Percentiles rank a stretch among this genome's conserved stretches.
phyloP scores from a whole-genome alignment of 37 sponge, comb jelly and placozoan genomes.

The Haliclona indistincta region DNA sequence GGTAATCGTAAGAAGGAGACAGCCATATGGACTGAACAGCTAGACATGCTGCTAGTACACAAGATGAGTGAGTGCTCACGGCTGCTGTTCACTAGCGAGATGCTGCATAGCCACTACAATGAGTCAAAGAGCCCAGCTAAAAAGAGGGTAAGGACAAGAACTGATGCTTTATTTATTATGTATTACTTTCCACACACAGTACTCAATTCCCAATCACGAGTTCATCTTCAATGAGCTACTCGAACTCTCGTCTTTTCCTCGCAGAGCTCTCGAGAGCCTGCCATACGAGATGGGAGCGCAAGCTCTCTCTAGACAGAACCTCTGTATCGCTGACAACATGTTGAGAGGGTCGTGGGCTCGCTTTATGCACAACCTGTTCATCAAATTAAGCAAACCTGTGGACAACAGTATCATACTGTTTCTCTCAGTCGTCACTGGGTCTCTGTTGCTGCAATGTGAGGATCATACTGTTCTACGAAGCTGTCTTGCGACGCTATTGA shows the following conservation, averaged over 20 bases:
- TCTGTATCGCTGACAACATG: conserved; percentile 59
- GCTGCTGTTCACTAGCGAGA: conserved; percentile 32
- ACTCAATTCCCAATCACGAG: conserved; percentile 36
- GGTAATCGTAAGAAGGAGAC: neutral
- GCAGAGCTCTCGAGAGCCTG: conserved; percentile 61
- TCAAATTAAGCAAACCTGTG: conserved; percentile 16
- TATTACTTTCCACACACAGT: conserved; percentile 14
- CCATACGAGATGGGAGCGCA: conserved; percentile 29
- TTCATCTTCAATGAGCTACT: conserved; percentile 66
- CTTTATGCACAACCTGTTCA: conserved; percentile 52
- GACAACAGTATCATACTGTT: conserved; percentile 61
- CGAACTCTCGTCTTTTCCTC: conserved; percentile 66
- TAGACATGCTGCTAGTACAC: conserved; percentile 45
- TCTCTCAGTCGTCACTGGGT: conserved; percentile 67
- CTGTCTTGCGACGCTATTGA: conserved; percentile 36
- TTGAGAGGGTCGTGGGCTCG: conserved; percentile 61
- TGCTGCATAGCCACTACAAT: conserved; percentile 37
- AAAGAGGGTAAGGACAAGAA: neutral
- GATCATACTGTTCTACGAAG: conserved; percentile 51
- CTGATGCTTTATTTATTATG: neutral
- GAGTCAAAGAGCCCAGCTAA: neutral
- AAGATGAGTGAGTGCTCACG: conserved; percentile 67
- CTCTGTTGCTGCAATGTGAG: conserved; percentile 70
- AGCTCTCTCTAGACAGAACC: conserved; percentile 17
- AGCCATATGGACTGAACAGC: conserved; percentile 22